Percentiles rank a stretch among this genome's conserved stretches.
Evolutionary conservation across 1,140 invertebrate species (phyloP).

Genomic region (Zelostemma sp.): DNA sequence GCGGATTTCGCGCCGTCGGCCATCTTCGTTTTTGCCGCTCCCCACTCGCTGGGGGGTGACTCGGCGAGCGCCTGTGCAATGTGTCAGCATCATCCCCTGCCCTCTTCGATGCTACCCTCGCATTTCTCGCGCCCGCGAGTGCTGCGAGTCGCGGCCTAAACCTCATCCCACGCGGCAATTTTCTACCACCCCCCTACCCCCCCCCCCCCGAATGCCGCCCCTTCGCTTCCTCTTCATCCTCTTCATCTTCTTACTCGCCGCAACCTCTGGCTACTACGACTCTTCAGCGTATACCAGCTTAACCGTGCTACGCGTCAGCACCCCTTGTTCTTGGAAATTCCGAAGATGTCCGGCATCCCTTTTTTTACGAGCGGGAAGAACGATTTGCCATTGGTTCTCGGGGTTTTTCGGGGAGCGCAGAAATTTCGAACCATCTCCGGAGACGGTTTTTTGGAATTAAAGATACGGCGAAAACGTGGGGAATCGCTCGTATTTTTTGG

Average conservation of each 20-base stretch:
- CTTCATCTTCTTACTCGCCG: too few species aligned
- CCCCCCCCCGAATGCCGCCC: background rate
- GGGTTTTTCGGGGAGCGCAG: too few species aligned
- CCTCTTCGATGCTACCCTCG: conserved; percentile 12
- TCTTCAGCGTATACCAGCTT: background rate
- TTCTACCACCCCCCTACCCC: background rate
- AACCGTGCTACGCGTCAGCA: background rate
- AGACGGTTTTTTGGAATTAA: too few species aligned
- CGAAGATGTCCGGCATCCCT: too few species aligned
- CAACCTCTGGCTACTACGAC: background rate
- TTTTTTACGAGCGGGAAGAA: too few species aligned
- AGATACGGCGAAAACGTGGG: too few species aligned
- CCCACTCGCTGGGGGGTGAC: conserved; percentile 26
- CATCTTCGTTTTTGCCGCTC: conserved; percentile 57
- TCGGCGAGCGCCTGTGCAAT: conserved; percentile 42
- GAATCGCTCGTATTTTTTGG: too few species aligned
- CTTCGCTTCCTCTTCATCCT: too few species aligned
- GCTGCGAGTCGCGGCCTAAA: conserved; percentile 22
- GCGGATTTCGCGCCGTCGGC: conserved; percentile 53
- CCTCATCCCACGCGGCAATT: conserved; percentile 11
- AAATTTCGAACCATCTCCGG: too few species aligned
- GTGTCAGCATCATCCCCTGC: conserved; percentile 1
- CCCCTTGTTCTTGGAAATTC: too few species aligned
- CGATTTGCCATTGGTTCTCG: too few species aligned
- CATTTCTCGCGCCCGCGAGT: conserved; percentile 15